phyloP scores from a whole-genome alignment of 1,140 invertebrate genomes.

The Drosophila obscura region DNA sequence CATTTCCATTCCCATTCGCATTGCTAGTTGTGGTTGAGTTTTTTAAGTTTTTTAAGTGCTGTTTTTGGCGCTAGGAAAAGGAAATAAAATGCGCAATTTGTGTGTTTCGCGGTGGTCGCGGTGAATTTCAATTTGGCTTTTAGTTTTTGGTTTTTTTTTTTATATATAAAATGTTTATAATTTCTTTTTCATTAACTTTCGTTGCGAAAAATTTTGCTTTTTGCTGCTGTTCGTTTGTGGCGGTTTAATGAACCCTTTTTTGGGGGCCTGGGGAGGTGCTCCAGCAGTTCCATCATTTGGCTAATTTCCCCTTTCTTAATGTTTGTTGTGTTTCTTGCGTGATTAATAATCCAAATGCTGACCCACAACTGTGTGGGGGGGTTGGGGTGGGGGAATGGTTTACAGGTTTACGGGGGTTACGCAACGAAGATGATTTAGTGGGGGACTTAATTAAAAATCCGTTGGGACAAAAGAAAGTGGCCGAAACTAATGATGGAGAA shows the following conservation, averaged over 20 bases:
- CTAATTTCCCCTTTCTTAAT: constrained; percentile 45
- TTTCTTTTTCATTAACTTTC: constrained; percentile 77
- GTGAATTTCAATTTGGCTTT: constrained; percentile 58
- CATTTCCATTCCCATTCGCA: constrained; percentile 10
- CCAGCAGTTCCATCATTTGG: constrained; percentile 40
- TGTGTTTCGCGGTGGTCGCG: constrained; percentile 53
- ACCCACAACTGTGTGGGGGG: constrained; percentile 8
- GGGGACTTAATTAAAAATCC: constrained; percentile 59
- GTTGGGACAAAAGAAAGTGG: constrained; percentile 58
- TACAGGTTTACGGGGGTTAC: constrained; percentile 19
- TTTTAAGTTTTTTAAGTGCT: constrained; percentile 33
- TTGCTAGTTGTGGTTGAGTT: constrained; percentile 39
- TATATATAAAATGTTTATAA: constrained; percentile 80
- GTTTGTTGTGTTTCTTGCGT: constrained; percentile 16
- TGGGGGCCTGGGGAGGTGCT: constrained; percentile 15
- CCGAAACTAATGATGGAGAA: constrained; percentile 38
- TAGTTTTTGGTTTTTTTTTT: constrained; percentile 37
- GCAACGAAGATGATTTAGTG: constrained; percentile 49
- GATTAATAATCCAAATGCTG: constrained; percentile 15
- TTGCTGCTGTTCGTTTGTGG: constrained; percentile 26
- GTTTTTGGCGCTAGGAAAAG: constrained; percentile 60
- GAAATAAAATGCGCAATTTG: constrained; percentile 78
- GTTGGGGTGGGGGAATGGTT: constrained; percentile 27
- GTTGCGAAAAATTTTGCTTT: constrained; percentile 49
- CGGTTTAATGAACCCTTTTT: constrained; percentile 62